Evolutionary conservation across 2,113 vertebrate species (phyloP).

Genomic region (Nerophis lumbriciformis): DNA sequence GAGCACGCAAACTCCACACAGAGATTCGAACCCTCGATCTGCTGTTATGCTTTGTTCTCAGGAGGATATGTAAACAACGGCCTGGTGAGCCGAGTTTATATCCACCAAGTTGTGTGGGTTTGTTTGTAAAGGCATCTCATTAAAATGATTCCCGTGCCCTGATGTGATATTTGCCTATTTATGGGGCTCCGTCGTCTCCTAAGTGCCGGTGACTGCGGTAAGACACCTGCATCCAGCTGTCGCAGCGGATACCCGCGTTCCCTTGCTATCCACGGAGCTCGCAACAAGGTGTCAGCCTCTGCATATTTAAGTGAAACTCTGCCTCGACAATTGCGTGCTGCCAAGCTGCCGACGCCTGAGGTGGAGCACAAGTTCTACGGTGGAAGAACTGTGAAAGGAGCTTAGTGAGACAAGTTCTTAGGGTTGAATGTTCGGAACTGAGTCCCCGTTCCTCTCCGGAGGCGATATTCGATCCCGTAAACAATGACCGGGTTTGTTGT

Average conservation of each 20-base stretch:
- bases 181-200: conserved; percentile 8
- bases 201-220: conserved; percentile 11
- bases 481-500: conserved; percentile 51
- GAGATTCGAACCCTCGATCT: no score
- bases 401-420: conserved; percentile 18
- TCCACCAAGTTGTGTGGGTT: conserved; percentile 3
- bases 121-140: conserved; percentile 42
- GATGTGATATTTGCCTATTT: conserved; percentile 36
- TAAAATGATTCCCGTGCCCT: conserved; percentile 50
- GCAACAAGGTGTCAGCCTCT: conserved; percentile 42
- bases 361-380: conserved; percentile 20
- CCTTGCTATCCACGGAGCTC: conserved; percentile 21
- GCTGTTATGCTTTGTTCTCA: no score
- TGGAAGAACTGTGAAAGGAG: conserved; percentile 27
- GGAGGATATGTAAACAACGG: no score
- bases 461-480: conserved; percentile 47
- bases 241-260: conserved; percentile 20
- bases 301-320: conserved; percentile 26
- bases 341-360: conserved; percentile 45
- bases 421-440: background rate
- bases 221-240: conserved; percentile 29
- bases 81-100: background rate
- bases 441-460: conserved; percentile 8
- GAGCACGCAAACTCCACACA: no score
- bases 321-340: conserved; percentile 39